Evolutionary conservation across 2,797 vertebrate species (phyloP), one percentile per base, ranked within the genome.

Genomic region (Falco novaeseelandiae): DNA sequence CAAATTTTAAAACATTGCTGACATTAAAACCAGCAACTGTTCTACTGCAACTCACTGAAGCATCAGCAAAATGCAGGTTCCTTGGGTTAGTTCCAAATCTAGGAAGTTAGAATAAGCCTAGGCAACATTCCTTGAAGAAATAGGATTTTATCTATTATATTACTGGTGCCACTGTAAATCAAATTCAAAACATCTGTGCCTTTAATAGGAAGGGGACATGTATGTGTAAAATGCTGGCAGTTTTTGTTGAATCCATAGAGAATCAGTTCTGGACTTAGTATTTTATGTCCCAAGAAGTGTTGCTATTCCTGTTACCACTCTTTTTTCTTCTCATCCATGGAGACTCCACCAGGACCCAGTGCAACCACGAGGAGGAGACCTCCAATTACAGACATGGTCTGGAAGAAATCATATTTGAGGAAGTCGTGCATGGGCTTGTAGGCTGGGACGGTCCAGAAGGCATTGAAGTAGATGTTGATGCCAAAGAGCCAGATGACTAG

Each of bases 361-460:
- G 99, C 99, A 97, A 99, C 99, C 96, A 99, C 99, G 12, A 99
- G 97, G 67, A 99, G 98, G 90, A 99, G 98, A 67, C 99, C 99
- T 11, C 99, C 99, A 14, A 99, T 99, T 90, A 99, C 99, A 4
- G 99, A 99, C 96, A 99, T 99, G 98, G 99, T 99, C 98, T 99
- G 99, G 98, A 99, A 99, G 98, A 99, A 99, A 98, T 99, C 99
- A 3, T 99, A 99, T 97, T 99, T 99, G 94, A 99, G 99, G 98
- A 99, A 99, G 98, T 99, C 99, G 9, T 99, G 99, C 99, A 99
- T 99, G 97, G 99, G 99, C 95, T 99, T 99, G 97, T 99, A 99
- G 93, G 98, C 97, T 0, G 99, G 99, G 93, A 99, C 91, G 97
- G 98, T 99, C 99, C 99, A 99, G 99, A 99, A 99, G 93, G 99